Evolutionary conservation across 2,797 vertebrate species (phyloP), one percentile per base, ranked within the genome.

Genomic region (Protosalanx chinensis): DNA sequence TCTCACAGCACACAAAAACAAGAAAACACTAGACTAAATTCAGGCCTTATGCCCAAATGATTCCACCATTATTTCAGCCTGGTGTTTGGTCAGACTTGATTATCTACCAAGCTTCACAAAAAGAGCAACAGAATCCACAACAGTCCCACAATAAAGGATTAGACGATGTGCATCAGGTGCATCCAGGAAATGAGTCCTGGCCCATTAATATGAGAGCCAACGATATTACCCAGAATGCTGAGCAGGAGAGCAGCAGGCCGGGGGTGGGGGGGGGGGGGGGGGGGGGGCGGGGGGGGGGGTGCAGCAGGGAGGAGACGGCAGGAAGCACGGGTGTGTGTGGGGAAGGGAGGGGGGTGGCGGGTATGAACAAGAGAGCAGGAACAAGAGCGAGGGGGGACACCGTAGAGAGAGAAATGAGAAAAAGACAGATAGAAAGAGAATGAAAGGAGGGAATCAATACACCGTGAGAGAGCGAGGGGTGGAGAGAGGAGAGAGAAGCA

Each of bases 341-440:
- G 76, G 2, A 53, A 57, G 30, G 33, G 1, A 20, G 35, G 71
- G 33, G 23, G 37, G n/a, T n/a, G 29, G 63, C 98, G 90, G 35
- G 69, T 37, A 59, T 41, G 20, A n/a, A 18, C 59, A 18, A 58
- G 56, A 70, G 57, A 71, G 6, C 74, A 2, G 59, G 56, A 35
- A 35, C n/a, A 29, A 71, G 56, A 23, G 37, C 18, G 67, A 15
- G 37, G 41, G 20, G 16, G 4, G 13, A 16, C 6, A 51, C 16
- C 7, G 23, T 2, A 71, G 20, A 49, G 33, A 41, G 33, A 23
- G 23, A 20, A 20, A 27, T n/a, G 32, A 65, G 20, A 56, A 27
- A n/a, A 18, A 53, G 27, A 30, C 18, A 37, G 4, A 41, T 12
- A 65, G 27, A 33, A 15, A 63, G 29, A 33, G 61, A 27, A 61